Conservation (phyloP, 2,113 vertebrate genomes). For the Ondatra zibethicus region DNA sequence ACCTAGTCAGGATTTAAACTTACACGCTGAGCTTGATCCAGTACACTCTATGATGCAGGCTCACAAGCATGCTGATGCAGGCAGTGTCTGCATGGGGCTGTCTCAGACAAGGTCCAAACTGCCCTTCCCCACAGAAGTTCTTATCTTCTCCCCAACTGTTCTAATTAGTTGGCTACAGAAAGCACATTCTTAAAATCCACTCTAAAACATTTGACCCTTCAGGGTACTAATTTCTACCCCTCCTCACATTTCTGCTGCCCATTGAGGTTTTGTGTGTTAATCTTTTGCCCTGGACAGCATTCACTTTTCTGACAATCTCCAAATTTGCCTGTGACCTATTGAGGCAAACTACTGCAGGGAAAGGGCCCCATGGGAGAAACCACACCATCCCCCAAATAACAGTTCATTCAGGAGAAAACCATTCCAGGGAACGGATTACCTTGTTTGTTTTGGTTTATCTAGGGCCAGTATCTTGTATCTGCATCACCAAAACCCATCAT, state of each 20-base stretch:
- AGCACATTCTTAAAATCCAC: neutral
- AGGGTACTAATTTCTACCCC: neutral
- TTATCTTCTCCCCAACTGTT: neutral
- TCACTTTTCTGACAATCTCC: neutral
- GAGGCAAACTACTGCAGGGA: too few species aligned
- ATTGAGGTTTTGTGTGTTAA: too few species aligned
- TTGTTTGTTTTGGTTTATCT: neutral
- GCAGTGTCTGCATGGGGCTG: neutral
- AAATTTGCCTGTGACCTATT: neutral
- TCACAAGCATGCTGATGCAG: neutral
- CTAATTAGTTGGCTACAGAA: neutral
- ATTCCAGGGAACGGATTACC: neutral
- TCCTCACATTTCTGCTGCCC: neutral
- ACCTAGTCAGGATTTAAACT: neutral
- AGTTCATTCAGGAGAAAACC: neutral
- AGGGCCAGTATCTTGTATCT: neutral
- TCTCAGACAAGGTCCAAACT: neutral
- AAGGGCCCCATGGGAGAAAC: neutral
- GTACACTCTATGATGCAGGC: neutral
- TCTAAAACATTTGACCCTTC: neutral
- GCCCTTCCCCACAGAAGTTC: too few species aligned
- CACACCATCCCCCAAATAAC: neutral
- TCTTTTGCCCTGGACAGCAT: neutral
- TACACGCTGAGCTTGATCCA: neutral
- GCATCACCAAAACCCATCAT: rapidly evolving